Percentiles rank a stretch among this genome's conserved stretches.
phyloP scores from a whole-genome alignment of 1,140 invertebrate genomes.

The Pogonomyrmex barbatus region DNA sequence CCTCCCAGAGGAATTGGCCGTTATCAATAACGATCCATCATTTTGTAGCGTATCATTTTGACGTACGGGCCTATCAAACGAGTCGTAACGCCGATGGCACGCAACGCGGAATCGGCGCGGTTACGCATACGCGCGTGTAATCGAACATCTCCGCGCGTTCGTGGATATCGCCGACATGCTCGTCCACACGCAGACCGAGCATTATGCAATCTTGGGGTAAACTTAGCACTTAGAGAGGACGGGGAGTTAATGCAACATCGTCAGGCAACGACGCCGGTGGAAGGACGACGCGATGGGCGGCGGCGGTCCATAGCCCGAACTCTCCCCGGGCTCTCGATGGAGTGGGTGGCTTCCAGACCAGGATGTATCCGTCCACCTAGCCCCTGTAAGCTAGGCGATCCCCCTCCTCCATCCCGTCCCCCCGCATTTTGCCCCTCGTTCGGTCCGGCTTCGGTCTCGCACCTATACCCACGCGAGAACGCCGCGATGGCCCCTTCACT shows the following conservation, averaged over 20 bases:
- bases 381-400: conserved; percentile 62
- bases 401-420: conserved; percentile 45
- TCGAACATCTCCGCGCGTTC: conserved; percentile 15
- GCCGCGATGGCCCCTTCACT: conserved; percentile 75
- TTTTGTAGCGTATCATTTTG: conserved; percentile 60
- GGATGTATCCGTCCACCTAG: conserved; percentile 73
- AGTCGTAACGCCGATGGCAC: not conserved
- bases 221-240: conserved; percentile 85
- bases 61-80: conserved; percentile 35
- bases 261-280: conserved; percentile 72
- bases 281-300: conserved; percentile 73
- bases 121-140: conserved; percentile 30
- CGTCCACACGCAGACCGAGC: conserved; percentile 72
- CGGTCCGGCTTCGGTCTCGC: conserved; percentile 57
- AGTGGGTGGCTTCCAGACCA: conserved; percentile 64
- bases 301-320: conserved; percentile 71
- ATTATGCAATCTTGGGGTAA: conserved; percentile 85
- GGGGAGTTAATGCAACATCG: conserved; percentile 83
- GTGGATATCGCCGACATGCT: conserved; percentile 37
- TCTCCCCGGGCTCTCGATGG: conserved; percentile 68
- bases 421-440: conserved; percentile 62
- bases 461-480: conserved; percentile 65
- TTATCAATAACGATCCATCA: conserved; percentile 77
- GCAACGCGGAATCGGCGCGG: not conserved
- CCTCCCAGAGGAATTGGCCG: conserved; percentile 1